phyloP scores from a whole-genome alignment of 1,140 invertebrate genomes.

The Lordiphosa clarofinis region DNA sequence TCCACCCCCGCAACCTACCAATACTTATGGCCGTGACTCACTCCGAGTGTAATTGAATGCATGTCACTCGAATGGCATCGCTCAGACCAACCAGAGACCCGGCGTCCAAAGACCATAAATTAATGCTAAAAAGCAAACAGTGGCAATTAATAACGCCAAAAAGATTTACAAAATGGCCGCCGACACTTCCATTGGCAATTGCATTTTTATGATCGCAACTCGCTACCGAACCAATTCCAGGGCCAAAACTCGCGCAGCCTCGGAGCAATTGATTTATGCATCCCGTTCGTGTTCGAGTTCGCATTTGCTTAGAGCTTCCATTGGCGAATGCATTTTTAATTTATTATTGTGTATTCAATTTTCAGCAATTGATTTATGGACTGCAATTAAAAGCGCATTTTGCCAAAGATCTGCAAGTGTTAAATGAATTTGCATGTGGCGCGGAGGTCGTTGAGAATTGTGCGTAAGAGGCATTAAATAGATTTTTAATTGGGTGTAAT shows the following conservation, averaged over 20 bases:
- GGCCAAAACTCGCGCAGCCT: conserved; percentile 12
- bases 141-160: conserved; percentile 58
- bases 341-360: conserved; percentile 37
- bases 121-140: conserved; percentile 55
- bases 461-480: conserved; percentile 50
- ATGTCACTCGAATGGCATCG: conserved; percentile 56
- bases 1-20: conserved; percentile 22
- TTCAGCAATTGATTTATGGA: conserved; percentile 53
- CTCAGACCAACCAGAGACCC: conserved; percentile 25
- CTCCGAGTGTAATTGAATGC: conserved; percentile 62
- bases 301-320: conserved; percentile 22
- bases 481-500: conserved; percentile 67
- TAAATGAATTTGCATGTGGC: conserved; percentile 15
- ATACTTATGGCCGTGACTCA: conserved; percentile 37
- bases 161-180: conserved; percentile 61
- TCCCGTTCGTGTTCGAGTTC: conserved; percentile 20
- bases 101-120: conserved; percentile 38
- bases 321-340: conserved; percentile 28
- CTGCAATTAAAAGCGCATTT: conserved; percentile 71
- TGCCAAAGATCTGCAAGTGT: conserved; percentile 33
- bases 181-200: conserved; percentile 35
- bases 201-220: conserved; percentile 47
- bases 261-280: conserved; percentile 50
- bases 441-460: neutral
- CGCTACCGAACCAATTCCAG: conserved; percentile 20